Evolutionary conservation across 2,797 vertebrate species (phyloP).

Genomic region (Epinephelus awoara): DNA sequence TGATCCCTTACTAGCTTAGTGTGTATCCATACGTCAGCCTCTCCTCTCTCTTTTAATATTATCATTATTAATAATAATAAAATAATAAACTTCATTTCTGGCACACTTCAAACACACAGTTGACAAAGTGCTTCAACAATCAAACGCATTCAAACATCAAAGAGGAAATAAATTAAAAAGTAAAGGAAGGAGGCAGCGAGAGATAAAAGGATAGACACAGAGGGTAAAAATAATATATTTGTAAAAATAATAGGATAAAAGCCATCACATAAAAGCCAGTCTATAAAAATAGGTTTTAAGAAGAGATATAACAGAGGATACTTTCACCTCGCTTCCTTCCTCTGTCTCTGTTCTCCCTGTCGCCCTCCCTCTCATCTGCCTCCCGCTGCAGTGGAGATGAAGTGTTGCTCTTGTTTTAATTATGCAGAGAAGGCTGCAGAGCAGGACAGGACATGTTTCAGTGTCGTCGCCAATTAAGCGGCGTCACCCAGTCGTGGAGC

Average conservation of each 20-base stretch:
- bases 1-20: background rate
- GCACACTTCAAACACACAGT: constrained; percentile 4
- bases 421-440: constrained; percentile 77
- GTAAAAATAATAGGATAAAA: constrained; percentile 72
- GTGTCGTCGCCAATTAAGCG: constrained; percentile 82
- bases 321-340: constrained; percentile 26
- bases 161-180: constrained; percentile 52
- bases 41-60: background rate
- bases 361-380: constrained; percentile 55
- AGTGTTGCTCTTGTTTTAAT: constrained; percentile 80
- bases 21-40: background rate
- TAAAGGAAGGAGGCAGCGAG: constrained; percentile 10
- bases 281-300: constrained; percentile 66
- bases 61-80: constrained; percentile 29
- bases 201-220: constrained; percentile 36
- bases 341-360: constrained; percentile 14
- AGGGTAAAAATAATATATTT: constrained; percentile 71
- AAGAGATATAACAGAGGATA: constrained; percentile 35
- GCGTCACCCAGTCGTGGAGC: constrained; percentile 72
- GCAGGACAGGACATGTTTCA: constrained; percentile 83
- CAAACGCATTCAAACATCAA: constrained; percentile 46
- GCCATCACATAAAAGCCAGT: constrained; percentile 44
- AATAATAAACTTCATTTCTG: constrained; percentile 28
- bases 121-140: constrained; percentile 42
- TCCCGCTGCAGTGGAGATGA: constrained; percentile 69